Base-by-base conservation (phyloP, 2,888 invertebrate genomes). In the Drosophila quinaria region DNA sequence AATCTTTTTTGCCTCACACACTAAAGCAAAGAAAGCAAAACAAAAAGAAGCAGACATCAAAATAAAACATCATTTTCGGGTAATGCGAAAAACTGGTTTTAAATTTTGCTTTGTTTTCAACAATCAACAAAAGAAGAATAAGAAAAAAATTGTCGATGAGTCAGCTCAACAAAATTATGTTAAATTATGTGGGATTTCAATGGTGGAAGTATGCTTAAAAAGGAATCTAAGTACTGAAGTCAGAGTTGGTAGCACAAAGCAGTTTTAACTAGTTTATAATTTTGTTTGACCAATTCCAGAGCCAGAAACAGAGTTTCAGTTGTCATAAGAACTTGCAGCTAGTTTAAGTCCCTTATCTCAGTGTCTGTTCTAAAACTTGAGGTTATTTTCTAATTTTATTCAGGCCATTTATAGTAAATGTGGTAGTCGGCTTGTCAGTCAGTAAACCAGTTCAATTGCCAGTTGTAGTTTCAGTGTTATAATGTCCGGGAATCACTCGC, bases 91-190 rank as follows among this genome's bases (percentile, higher is more conserved):
- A 47, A 41, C 46, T 22, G 47, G 55, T 55, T 47, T 63, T 13
- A 9, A 31, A n/a, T 49, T 9, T 42, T 25, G 13, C 17, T 54
- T 29, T 58, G 35, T 44, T 44, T 35, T 42, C 17, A 8, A 25
- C 29, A 31, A 17, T 10, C 9, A n/a, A 33, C 33, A 42, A 47
- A 39, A 25, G 22, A n/a, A 4, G 6, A 44, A 19, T 15, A 11
- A 15, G 39, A 35, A 17, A 39, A 35, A 51, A 44, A 10, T 10
- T 6, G 1, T 22, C 2, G 31, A 74, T 81, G 85, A 81, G 49
- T 84, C 81, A 84, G 15, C 50, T 0, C 1, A 31, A 35, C 29
- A 42, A 66, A 72, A 41, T 65, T 56, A 72, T 72, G 46, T 47
- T 44, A 13, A 51, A 46, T 59, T 39, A 54, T 55, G 49, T 55